Evolutionary conservation across 2,797 vertebrate species (phyloP).

Genomic region (Schizopygopsis malacanthus): DNA sequence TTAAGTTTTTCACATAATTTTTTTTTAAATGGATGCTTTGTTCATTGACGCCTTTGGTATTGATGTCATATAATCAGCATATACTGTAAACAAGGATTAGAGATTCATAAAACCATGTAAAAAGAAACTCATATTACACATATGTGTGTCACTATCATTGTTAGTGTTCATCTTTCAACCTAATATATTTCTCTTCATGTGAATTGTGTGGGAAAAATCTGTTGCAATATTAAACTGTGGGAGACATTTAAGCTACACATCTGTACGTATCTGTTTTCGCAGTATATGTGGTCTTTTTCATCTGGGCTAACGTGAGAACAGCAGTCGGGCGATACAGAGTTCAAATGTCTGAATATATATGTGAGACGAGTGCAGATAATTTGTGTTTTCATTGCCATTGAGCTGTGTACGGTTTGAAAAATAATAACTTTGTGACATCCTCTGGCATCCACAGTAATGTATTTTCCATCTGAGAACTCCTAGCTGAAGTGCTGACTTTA

Average conservation of each 20-base stretch:
- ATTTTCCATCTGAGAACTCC: constrained; percentile 51
- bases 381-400: constrained; percentile 56
- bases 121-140: constrained; percentile 18
- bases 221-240: constrained; percentile 51
- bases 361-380: constrained; percentile 54
- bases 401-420: constrained; percentile 51
- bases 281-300: constrained; percentile 32
- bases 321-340: constrained; percentile 23
- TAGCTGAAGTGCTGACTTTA: constrained; percentile 52
- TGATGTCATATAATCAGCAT: constrained; percentile 16
- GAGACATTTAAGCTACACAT: constrained; percentile 42
- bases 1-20: neutral
- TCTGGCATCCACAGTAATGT: constrained; percentile 58
- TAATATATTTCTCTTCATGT: constrained; percentile 55
- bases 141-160: constrained; percentile 30
- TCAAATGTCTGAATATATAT: constrained; percentile 51
- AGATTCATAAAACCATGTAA: constrained; percentile 24
- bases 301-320: constrained; percentile 26
- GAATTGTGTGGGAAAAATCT: constrained; percentile 29
- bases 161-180: constrained; percentile 27
- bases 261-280: constrained; percentile 32
- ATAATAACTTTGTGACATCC: constrained; percentile 59
- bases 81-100: constrained; percentile 16
- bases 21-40: neutral
- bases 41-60: constrained; percentile 18